Base-by-base conservation (phyloP, 1,140 invertebrate species). In the Eulimnadia texana region DNA sequence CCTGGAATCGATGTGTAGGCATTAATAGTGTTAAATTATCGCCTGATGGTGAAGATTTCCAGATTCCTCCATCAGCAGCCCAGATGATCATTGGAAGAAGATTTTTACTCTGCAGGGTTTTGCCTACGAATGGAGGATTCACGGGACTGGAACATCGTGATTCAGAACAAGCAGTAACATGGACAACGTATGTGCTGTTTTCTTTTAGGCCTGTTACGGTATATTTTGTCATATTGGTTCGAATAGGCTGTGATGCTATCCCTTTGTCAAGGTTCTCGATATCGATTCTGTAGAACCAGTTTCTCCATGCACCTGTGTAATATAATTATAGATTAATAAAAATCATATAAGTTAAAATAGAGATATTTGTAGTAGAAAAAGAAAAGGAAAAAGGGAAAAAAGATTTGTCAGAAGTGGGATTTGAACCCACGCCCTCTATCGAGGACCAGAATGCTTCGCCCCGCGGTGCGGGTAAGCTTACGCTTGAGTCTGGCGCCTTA, bases 281-380 rank as follows among this genome's bases (percentile, higher is more conserved):
- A 64, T 82, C 81, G 20, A 96, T 74, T 68, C 88, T 82, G 71
- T 91, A 96, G 0, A 78, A 80, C 89, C 90, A 94, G 63, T 83
- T 81, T 66, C 85, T 83, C 82, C 87, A 93, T 0, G 90, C 85
- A 0, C 83, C 84, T 52, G 27, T 57, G 28, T 42, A n/a, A n/a
- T n/a, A n/a, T n/a, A n/a, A n/a, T n/a, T n/a, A 42, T 42, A 42
- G 6, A 42, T 42, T 42, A 42, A n/a, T n/a, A n/a, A n/a, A n/a
- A n/a, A n/a, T n/a, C n/a, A n/a, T n/a, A n/a, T n/a, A n/a, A n/a
- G n/a, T n/a, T 42, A 42, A 42, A 42, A 42, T 6, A 16, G 33
- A 9, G 33, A 42, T 16, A 42, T 6, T 42, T 16, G 6, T 16
- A 42, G 33, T 9, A 9, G 33, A 9, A 6, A 42, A 42, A 42